Percentiles rank a stretch among this genome's conserved stretches.
Evolutionary conservation across 2,888 invertebrate species (phyloP).

Genomic region (Sminthurides aquaticus): DNA sequence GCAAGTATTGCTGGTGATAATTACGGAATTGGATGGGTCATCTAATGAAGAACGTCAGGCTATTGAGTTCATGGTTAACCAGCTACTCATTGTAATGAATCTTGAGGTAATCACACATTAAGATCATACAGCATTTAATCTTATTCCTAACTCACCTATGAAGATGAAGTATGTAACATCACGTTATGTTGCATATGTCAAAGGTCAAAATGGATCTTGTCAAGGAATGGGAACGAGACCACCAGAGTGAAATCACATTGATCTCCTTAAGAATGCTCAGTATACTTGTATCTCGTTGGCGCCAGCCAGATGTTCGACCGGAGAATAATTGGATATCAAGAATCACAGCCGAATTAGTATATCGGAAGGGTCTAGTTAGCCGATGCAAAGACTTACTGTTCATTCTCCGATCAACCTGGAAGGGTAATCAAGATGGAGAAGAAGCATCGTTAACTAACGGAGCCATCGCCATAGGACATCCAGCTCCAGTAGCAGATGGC

Average conservation of each 20-base stretch:
- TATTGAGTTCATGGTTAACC: constrained; percentile 35
- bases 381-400: constrained; percentile 41
- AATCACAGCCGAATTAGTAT: constrained; percentile 39
- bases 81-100: constrained; percentile 39
- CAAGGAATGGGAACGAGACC: constrained; percentile 37
- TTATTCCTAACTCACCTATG: no score
- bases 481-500: constrained; percentile 1
- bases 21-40: constrained; percentile 41
- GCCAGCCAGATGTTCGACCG: constrained; percentile 36
- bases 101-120: constrained; percentile 34
- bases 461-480: neutral
- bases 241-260: constrained; percentile 38
- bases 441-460: constrained; percentile 4
- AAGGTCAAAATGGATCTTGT: constrained; percentile 20
- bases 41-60: constrained; percentile 36
- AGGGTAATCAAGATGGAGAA: constrained; percentile 26
- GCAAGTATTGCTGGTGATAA: constrained; percentile 41
- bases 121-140: no score
- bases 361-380: constrained; percentile 34
- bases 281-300: constrained; percentile 41
- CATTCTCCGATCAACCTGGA: constrained; percentile 41
- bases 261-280: constrained; percentile 41
- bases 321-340: constrained; percentile 43
- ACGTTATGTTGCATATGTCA: neutral
- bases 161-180: no score